These are phyloP conservation scores for Xenopus laevis DNA, from an alignment of 2,113 vertebrate species.

Conservation along the genomic window DNA sequence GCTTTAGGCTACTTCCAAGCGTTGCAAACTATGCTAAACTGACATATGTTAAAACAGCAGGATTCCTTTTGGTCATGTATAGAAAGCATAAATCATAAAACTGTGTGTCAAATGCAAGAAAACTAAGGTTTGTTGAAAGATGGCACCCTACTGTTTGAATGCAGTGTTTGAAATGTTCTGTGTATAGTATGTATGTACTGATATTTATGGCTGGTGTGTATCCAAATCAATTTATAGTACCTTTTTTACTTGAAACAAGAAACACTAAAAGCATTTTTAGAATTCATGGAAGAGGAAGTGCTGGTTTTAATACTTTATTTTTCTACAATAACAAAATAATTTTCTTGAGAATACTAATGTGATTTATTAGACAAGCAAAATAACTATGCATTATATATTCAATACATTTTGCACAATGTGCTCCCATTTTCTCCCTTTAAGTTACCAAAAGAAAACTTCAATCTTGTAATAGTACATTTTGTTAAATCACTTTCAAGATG, in stretches of 20 bases:
- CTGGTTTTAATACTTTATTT: too few relatives aligned
- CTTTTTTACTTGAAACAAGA: background rate
- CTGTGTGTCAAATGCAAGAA: constrained; percentile 13
- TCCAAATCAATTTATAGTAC: background rate
- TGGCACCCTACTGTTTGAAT: constrained; percentile 12
- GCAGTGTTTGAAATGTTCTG: background rate
- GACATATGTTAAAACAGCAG: constrained; percentile 36
- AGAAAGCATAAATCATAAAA: constrained; percentile 37
- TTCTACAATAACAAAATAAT: too few relatives aligned
- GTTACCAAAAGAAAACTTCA: too few relatives aligned
- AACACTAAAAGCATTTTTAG: background rate
- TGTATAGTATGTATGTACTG: background rate
- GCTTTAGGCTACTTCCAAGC: constrained; percentile 14
- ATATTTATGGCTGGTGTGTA: background rate
- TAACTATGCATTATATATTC: too few relatives aligned
- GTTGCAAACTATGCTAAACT: constrained; percentile 15
- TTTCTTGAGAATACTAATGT: too few relatives aligned
- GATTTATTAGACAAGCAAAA: too few relatives aligned
- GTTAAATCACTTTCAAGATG: too few relatives aligned
- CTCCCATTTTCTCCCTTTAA: too few relatives aligned
- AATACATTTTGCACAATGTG: too few relatives aligned
- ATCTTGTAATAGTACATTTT: too few relatives aligned
- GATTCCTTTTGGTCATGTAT: constrained; percentile 30
- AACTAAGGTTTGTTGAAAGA: constrained; percentile 20
- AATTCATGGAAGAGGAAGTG: background rate